Conservation (phyloP, 2,113 vertebrate species). For the Suricata suricatta region DNA sequence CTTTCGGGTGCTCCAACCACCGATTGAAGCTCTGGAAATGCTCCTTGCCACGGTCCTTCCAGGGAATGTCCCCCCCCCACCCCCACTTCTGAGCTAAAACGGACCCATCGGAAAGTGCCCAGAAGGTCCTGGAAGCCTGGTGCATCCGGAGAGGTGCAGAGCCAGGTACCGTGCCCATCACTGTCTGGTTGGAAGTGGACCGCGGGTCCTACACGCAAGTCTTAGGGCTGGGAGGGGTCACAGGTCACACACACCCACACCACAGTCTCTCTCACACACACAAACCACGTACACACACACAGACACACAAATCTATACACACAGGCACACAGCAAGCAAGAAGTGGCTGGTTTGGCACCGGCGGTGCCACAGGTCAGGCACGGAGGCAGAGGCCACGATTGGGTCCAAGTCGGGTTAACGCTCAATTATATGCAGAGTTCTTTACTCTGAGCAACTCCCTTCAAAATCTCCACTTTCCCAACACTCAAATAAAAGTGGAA, state of each 20-base stretch:
- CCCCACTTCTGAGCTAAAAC: neutral
- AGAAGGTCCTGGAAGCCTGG: neutral
- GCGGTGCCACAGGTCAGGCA: too few species aligned
- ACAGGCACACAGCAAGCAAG: neutral
- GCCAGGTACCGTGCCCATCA: neutral
- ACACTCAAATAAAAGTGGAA: neutral
- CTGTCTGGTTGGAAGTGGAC: neutral
- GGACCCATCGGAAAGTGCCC: neutral
- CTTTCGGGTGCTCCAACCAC: neutral
- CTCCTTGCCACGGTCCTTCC: neutral
- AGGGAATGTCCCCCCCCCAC: neutral
- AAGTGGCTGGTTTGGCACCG: too few species aligned
- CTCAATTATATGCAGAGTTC: neutral
- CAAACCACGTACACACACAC: too few species aligned
- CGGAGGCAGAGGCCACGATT: too few species aligned
- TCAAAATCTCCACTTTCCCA: too few species aligned
- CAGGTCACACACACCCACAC: neutral
- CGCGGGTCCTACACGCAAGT: fast-evolving
- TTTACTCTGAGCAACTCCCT: neutral
- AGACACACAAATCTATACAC: neutral
- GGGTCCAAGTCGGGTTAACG: too few species aligned
- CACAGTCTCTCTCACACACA: neutral
- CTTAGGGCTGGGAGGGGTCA: neutral
- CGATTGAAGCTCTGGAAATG: neutral
- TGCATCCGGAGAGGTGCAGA: neutral